Percentiles rank a stretch among this genome's conserved stretches.
Evolutionary conservation across 2,888 invertebrate genomes (phyloP).

Genomic region (Drosophila villosipedis): DNA sequence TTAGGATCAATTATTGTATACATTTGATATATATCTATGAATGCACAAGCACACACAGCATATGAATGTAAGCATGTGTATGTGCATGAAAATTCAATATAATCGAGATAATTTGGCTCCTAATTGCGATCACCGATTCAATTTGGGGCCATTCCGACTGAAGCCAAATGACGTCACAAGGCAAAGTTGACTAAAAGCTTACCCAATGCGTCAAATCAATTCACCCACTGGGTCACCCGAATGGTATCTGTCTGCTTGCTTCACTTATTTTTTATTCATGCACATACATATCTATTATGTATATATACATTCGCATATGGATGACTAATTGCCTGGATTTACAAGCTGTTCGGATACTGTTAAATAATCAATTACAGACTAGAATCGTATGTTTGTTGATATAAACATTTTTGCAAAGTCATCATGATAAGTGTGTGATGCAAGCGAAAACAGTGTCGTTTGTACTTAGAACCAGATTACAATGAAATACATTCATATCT

Average conservation of each 20-base stretch:
- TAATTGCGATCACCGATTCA: conserved; percentile 7
- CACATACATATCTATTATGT: background rate
- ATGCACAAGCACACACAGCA: background rate
- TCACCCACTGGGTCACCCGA: background rate
- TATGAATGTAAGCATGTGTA: background rate
- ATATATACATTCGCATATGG: background rate
- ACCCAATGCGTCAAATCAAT: background rate
- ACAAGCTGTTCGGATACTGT: background rate
- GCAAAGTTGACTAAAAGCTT: background rate
- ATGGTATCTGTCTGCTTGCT: background rate
- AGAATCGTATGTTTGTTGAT: background rate
- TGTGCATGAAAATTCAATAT: background rate
- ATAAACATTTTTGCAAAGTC: conserved; percentile 17
- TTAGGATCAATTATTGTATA: background rate
- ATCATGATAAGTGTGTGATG: conserved; percentile 15
- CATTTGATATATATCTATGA: background rate
- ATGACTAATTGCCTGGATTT: conserved; percentile 4
- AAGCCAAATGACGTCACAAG: conserved; percentile 18
- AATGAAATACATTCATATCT: background rate
- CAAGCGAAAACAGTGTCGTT: background rate
- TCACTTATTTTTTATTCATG: background rate
- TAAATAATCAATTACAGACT: conserved; percentile 11
- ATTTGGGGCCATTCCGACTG: conserved; percentile 1
- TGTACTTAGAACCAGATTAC: conserved; percentile 5
- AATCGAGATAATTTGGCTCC: background rate